Conservation (phyloP, 2,113 vertebrate species). For the Pteronura brasiliensis region DNA sequence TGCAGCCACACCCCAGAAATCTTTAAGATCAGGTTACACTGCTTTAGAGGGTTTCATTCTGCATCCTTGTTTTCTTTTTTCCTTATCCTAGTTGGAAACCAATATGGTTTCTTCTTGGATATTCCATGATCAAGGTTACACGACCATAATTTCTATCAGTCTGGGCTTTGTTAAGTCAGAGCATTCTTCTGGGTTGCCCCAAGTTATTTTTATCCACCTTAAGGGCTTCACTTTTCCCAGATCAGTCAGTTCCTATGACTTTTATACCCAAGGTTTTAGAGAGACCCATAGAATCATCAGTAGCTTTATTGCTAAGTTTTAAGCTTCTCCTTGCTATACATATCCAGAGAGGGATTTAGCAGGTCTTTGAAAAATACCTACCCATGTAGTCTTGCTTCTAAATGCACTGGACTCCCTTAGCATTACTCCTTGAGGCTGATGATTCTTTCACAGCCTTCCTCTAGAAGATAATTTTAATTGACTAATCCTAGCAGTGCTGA, state of each 20-base stretch:
- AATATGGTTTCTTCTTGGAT: not conserved
- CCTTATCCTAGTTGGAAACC: not conserved
- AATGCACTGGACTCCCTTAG: not conserved
- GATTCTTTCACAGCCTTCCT: not conserved
- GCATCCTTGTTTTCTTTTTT: not conserved
- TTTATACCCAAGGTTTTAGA: not conserved
- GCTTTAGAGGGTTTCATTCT: not conserved
- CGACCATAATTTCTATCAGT: not conserved
- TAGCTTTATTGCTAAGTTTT: not conserved
- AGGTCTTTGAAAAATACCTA: not conserved
- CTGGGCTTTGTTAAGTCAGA: not conserved
- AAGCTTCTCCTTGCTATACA: not conserved
- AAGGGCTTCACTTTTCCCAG: not conserved
- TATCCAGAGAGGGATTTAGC: not conserved
- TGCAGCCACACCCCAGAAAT: not conserved
- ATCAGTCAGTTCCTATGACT: not conserved
- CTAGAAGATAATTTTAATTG: not conserved
- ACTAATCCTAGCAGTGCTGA: not conserved
- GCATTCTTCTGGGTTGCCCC: not conserved
- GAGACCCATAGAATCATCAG: not conserved
- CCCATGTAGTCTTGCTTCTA: not conserved
- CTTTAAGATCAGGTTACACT: not conserved
- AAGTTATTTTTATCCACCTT: not conserved
- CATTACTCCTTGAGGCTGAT: not conserved
- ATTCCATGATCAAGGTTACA: not conserved